Evolutionary conservation across 1,140 invertebrate genomes (phyloP).

Genomic region (Pygmarrhopalites habei): DNA sequence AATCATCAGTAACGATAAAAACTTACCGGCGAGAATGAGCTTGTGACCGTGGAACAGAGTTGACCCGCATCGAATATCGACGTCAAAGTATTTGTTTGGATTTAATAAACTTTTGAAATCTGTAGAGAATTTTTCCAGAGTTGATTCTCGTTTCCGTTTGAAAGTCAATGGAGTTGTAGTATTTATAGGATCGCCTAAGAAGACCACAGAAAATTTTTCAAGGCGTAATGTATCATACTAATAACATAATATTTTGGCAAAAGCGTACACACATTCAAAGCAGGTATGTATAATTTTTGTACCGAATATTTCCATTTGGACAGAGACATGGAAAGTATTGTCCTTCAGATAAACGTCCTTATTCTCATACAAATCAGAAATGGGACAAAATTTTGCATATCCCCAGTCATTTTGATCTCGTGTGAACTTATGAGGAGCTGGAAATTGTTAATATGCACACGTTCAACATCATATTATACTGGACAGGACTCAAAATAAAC

Average conservation of each 20-base stretch:
- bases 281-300: no score
- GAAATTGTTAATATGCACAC: no score
- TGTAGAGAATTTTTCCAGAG: not conserved
- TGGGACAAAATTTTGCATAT: not conserved
- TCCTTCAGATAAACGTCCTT: not conserved
- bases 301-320: not conserved
- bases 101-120: not conserved
- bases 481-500: not conserved
- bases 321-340: not conserved
- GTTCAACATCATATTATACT: not conserved
- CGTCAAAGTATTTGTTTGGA: not conserved
- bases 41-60: not conserved
- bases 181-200: not conserved
- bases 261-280: no score
- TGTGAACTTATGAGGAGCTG: no score
- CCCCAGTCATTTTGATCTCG: no score
- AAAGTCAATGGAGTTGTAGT: not conserved
- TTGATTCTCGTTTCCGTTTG: not conserved
- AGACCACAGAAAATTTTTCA: no score
- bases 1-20: no score
- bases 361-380: not conserved
- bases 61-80: not conserved
- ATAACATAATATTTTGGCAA: no score
- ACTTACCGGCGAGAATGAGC: no score
- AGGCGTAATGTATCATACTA: no score